Base-by-base conservation (phyloP, 2,797 vertebrate genomes). In the Muscicapa striata region DNA sequence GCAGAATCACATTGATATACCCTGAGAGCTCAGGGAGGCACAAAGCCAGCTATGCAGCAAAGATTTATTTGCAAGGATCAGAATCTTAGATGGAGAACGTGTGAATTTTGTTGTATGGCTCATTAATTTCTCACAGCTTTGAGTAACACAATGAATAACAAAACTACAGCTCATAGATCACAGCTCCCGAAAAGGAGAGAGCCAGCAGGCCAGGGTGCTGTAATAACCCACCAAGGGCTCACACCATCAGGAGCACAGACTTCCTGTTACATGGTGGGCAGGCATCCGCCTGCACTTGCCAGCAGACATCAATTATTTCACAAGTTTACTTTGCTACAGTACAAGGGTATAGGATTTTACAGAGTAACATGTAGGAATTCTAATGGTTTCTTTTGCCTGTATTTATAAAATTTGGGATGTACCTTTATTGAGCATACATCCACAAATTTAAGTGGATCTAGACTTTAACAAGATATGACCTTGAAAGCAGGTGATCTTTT, bases 191-290 rank as follows among this genome's bases (percentile, higher is more conserved):
- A 69, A n/a, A 87, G 15, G 41, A 62, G 36, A 55, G n/a, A 62
- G 12, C 0, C 5, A 84, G 40, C 14, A 7, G 64, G 19, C 10
- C 0, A 0, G 15, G 10, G 13, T 45, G 14, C 19, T 23, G 26
- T 29, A 66, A 73, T n/a, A 79, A 34, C 12, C 22, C 24, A 20
- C 43, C n/a, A 67, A 87, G 45, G 54, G 11, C 27, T 87, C 45
- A 34, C 43, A 45, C 20, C 29, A 6, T 18, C 26, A 76, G 32
- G 13, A 70, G 30, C 22, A 51, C 29, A 80, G 43, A n/a, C 17
- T 36, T 75, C 30, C 59, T 23, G 1, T 40, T 59, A 10, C 2
- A 1, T 22, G 29, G 11, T 40, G 24, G 24, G 40, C 23, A 59
- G 49, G 26, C 22, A 77, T 32, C 23, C 0, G 0, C 8, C 49